phyloP scores from a whole-genome alignment of 2,113 vertebrate genomes.

The Barnardius zonarius region DNA sequence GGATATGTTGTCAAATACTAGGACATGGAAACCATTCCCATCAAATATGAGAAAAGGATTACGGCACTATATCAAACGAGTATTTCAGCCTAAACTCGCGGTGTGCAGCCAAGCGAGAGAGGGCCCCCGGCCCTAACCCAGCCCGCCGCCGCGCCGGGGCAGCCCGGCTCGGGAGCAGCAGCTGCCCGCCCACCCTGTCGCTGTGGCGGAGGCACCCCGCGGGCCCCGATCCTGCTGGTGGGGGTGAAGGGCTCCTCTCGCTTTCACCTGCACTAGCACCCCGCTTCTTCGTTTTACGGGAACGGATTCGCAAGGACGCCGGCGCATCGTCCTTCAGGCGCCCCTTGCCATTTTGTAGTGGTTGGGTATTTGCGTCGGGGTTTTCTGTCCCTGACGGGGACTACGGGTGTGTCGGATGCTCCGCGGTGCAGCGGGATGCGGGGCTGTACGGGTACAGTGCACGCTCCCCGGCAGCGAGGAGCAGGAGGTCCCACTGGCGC shows the following conservation, averaged over 20 bases:
- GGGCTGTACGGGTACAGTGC: background rate
- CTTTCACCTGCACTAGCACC: background rate
- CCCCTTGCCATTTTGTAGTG: background rate
- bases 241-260: too few species aligned
- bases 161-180: background rate
- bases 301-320: background rate
- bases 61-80: constrained; percentile 67
- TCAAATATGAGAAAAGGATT: constrained; percentile 75
- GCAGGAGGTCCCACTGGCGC: background rate
- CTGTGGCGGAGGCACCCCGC: background rate
- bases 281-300: background rate
- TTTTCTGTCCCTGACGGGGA: background rate
- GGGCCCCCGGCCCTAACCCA: background rate
- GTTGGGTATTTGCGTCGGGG: background rate
- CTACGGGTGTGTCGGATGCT: background rate
- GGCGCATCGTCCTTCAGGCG: background rate
- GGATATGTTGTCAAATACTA: constrained; percentile 79
- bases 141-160: background rate
- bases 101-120: constrained; percentile 63
- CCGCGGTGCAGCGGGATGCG: background rate
- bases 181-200: background rate
- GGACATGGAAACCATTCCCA: constrained; percentile 74
- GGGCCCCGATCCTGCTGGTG: too few species aligned
- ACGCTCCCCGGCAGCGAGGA: background rate
- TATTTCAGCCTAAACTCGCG: constrained; percentile 56